Conservation (phyloP, 2,888 invertebrate species). For the Drosophila formosana region DNA sequence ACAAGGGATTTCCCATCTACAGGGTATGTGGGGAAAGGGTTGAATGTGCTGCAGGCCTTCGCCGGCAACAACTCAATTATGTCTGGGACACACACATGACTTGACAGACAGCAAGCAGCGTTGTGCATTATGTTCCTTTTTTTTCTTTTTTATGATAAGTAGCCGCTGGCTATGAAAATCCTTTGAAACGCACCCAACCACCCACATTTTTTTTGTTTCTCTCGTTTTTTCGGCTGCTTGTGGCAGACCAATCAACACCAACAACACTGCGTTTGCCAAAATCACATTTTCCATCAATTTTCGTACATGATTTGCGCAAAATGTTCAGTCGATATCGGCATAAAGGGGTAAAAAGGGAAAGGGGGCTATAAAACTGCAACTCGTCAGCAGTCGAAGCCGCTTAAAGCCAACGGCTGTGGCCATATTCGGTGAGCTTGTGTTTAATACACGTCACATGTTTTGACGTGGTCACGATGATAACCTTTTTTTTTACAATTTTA, state of each 20-base stretch:
- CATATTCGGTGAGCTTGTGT: constrained; percentile 48
- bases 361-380: constrained; percentile 54
- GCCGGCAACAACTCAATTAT: constrained; percentile 75
- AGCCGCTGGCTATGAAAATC: constrained; percentile 81
- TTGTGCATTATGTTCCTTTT: constrained; percentile 61
- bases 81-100: constrained; percentile 73
- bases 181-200: constrained; percentile 63
- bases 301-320: constrained; percentile 79
- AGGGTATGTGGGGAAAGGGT: constrained; percentile 50
- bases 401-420: constrained; percentile 64
- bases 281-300: constrained; percentile 81
- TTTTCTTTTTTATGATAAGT: constrained; percentile 74
- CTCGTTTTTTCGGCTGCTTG: constrained; percentile 44
- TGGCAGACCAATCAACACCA: constrained; percentile 75
- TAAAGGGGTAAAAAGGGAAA: neutral
- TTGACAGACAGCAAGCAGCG: constrained; percentile 69
- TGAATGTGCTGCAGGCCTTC: constrained; percentile 36
- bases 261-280: constrained; percentile 53
- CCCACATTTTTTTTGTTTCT: constrained; percentile 22
- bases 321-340: constrained; percentile 49
- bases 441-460: constrained; percentile 80
- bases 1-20: neutral
- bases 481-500: constrained; percentile 61
- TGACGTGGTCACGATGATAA: constrained; percentile 68
- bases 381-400: constrained; percentile 60